phyloP scores from a whole-genome alignment of 2,797 vertebrate genomes.

The Protonibea diacanthus region DNA sequence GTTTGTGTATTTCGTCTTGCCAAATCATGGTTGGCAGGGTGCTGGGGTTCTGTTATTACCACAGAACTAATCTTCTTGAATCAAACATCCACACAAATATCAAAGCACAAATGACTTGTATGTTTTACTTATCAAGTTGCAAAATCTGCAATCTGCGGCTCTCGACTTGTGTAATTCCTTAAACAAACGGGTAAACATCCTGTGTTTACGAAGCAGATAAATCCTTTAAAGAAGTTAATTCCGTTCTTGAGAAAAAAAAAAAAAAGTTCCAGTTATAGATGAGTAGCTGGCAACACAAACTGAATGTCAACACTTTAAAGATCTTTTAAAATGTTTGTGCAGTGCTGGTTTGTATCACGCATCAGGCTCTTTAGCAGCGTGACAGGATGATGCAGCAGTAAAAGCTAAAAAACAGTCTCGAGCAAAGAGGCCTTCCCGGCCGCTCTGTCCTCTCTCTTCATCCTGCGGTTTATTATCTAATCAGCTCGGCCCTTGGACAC shows the following conservation, averaged over 20 bases:
- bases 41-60: slow-evolving; percentile 70
- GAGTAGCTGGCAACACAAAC: slow-evolving; percentile 37
- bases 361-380: slow-evolving; percentile 37
- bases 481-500: slow-evolving; percentile 79
- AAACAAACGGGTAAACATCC: slow-evolving; percentile 76
- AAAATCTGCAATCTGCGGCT: slow-evolving; percentile 64
- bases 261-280: slow-evolving; percentile 33
- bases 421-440: slow-evolving; percentile 20
- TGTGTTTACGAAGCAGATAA: slow-evolving; percentile 67
- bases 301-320: slow-evolving; percentile 56
- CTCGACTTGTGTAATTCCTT: slow-evolving; percentile 65
- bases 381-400: slow-evolving; percentile 43
- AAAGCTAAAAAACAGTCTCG: slow-evolving; percentile 34
- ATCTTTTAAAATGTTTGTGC: slow-evolving; percentile 45
- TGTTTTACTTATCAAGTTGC: slow-evolving; percentile 77
- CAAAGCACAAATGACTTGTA: slow-evolving; percentile 69
- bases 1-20: slow-evolving; percentile 73
- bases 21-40: slow-evolving; percentile 59
- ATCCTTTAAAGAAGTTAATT: slow-evolving; percentile 64
- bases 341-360: slow-evolving; percentile 58
- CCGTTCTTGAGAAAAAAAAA: slow-evolving; percentile 49
- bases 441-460: slow-evolving; percentile 48
- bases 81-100: slow-evolving; percentile 71
- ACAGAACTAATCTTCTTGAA: slow-evolving; percentile 72
- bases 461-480: slow-evolving; percentile 84